Percentiles rank a stretch among this genome's conserved stretches.
Evolutionary conservation across 2,888 invertebrate genomes (phyloP).

Genomic region (Drosophila anomalata): DNA sequence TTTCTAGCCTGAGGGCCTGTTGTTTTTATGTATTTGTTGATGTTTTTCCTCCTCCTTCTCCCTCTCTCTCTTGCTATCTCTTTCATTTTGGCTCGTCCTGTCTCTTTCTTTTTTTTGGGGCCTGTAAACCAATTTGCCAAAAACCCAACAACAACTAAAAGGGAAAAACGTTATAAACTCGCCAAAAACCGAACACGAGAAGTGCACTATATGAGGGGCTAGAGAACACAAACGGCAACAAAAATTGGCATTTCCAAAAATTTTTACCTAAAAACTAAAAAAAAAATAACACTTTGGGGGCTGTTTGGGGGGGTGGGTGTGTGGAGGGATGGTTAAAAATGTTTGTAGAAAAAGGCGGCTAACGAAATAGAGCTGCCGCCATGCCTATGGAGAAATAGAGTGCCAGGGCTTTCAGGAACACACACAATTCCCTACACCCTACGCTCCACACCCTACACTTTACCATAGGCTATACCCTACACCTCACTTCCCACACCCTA

Average conservation of each 20-base stretch:
- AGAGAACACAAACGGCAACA: slow-evolving; percentile 26
- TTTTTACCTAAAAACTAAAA: slow-evolving; percentile 3
- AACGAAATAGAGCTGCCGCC: slow-evolving; percentile 45
- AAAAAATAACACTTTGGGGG: background rate
- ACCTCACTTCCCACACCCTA: background rate
- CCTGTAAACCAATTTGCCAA: slow-evolving; percentile 53
- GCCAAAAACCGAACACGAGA: slow-evolving; percentile 20
- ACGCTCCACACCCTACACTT: background rate
- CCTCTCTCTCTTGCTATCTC: background rate
- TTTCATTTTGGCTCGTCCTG: background rate
- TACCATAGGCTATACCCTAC: background rate
- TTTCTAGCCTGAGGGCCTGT: slow-evolving; percentile 32
- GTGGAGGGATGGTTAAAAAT: slow-evolving; percentile 9
- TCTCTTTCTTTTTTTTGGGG: background rate
- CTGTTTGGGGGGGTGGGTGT: background rate
- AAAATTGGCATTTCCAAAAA: slow-evolving; percentile 40
- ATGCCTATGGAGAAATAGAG: slow-evolving; percentile 20
- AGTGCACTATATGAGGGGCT: slow-evolving; percentile 1
- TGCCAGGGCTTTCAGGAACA: too few relatives aligned
- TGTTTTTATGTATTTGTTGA: slow-evolving; percentile 11
- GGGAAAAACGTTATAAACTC: slow-evolving; percentile 35
- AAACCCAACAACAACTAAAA: slow-evolving; percentile 10
- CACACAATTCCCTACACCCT: background rate
- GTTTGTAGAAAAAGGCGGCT: slow-evolving; percentile 7
- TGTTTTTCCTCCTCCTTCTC: background rate